Base-by-base conservation (phyloP, 2,888 invertebrate species). In the Lymantria dispar region DNA sequence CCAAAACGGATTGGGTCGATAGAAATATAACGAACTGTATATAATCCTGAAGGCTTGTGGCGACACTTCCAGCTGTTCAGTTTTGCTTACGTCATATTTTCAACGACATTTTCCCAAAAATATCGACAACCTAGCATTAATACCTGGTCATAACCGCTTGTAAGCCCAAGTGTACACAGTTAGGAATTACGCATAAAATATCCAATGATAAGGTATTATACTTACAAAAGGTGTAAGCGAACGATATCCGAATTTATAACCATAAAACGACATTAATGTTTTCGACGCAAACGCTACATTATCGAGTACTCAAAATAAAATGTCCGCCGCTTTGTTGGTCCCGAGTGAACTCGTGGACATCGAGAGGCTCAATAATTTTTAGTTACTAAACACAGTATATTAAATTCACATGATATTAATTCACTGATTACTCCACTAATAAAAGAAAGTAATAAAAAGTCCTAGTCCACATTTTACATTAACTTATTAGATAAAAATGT, bases 241-340 rank as follows among this genome's bases (percentile, higher is more conserved):
- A 88, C 85, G 82, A 87, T 87, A 85, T 86, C 79, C 82, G 76
- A 87, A 86, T 82, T 79, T 83, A 83, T 82, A 85, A 90, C 87
- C 83, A 90, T 87, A 87, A 88, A 91, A 89, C 84, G 87, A 88
- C 90, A 90, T 91, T 82, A 90, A 88, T 88, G 82, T 90, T 88
- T 87, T 85, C 87, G 78, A 88, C 83, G 85, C 90, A 87, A 89
- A 87, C 83, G 89, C 91, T 91, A 92, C 91, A 92, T 91, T 91
- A 91, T 92, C 88, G 86, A 90, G 85, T 87, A 87, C 87, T 90
- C 89, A 89, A 91, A 91, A 92, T 92, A 92, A 92, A 91, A 92
- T 92, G 91, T 92, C 91, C 91, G 91, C 91, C 91, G 91, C 91
- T 90, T 90, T 89, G 91, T 91, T 89, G 90, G 90, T 90, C 83